Evolutionary conservation across 2,797 vertebrate genomes (phyloP).

Genomic region (Rhadinocentrus ornatus): DNA sequence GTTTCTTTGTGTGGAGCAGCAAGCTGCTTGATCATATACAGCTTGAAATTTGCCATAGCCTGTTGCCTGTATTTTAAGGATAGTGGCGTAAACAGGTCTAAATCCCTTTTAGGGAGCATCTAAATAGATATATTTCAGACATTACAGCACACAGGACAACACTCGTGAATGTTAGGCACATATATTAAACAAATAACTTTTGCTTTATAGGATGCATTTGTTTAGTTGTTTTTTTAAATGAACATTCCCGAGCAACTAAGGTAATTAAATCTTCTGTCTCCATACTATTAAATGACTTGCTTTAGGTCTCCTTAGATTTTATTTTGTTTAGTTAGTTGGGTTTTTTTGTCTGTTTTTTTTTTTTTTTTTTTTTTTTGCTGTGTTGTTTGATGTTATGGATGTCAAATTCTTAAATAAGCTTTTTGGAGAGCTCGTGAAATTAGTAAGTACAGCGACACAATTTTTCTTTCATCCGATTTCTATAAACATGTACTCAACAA

Average conservation of each 20-base stretch:
- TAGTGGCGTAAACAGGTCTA: neutral
- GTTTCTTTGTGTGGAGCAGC: conserved; percentile 2
- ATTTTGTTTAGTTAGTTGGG: too few species aligned
- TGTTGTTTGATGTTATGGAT: neutral
- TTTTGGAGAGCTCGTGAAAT: neutral
- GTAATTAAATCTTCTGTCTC: neutral
- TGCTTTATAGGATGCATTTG: neutral
- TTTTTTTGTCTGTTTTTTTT: too few species aligned
- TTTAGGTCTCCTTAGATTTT: neutral
- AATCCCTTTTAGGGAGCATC: neutral
- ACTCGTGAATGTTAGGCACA: neutral
- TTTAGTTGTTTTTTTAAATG: neutral
- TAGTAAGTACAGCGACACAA: too few species aligned
- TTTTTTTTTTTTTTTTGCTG: neutral
- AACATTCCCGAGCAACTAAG: neutral
- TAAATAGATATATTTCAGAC: neutral
- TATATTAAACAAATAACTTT: neutral
- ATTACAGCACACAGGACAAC: neutral
- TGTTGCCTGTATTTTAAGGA: neutral
- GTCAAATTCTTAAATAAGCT: neutral
- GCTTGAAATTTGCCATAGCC: neutral
- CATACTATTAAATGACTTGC: neutral
- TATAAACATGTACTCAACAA: neutral
- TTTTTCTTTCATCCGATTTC: neutral
- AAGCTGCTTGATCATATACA: neutral